Evolutionary conservation across 2,797 vertebrate species (phyloP).

Genomic region (Anguilla obscura): DNA sequence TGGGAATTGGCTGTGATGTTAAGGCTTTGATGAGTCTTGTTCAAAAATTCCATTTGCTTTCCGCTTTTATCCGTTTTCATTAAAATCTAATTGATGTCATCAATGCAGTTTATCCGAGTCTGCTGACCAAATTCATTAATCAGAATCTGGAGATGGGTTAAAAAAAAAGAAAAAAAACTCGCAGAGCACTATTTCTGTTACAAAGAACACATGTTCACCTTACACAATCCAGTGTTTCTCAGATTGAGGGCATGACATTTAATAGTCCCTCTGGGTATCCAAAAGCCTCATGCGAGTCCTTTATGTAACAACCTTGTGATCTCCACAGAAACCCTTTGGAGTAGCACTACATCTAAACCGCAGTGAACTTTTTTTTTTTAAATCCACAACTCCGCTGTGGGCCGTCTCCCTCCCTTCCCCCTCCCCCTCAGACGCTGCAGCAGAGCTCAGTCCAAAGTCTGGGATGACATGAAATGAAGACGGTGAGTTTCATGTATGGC

Average conservation of each 20-base stretch:
- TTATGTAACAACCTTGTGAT: constrained; percentile 68
- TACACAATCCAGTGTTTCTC: constrained; percentile 47
- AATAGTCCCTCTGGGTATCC: constrained; percentile 51
- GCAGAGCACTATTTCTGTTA: neutral
- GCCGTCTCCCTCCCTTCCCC: neutral
- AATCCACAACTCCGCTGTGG: constrained; percentile 55
- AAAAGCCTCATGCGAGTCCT: constrained; percentile 55
- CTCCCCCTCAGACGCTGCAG: constrained; percentile 13
- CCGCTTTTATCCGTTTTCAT: constrained; percentile 61
- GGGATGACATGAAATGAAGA: constrained; percentile 66
- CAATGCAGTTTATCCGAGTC: constrained; percentile 69
- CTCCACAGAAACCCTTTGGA: constrained; percentile 58
- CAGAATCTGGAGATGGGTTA: constrained; percentile 35
- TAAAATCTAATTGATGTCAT: constrained; percentile 74
- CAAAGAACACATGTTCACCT: constrained; percentile 22
- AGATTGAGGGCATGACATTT: constrained; percentile 60
- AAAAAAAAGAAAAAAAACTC: neutral
- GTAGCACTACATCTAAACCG: neutral
- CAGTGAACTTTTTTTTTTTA: constrained; percentile 43
- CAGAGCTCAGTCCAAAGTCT: constrained; percentile 64
- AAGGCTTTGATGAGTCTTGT: constrained; percentile 69
- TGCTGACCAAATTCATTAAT: constrained; percentile 72
- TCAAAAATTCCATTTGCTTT: constrained; percentile 67
- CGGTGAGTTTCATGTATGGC: constrained; percentile 63
- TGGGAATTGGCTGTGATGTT: constrained; percentile 67